Evolutionary conservation across 2,888 invertebrate genomes (phyloP).

Genomic region (Homarus gammarus): DNA sequence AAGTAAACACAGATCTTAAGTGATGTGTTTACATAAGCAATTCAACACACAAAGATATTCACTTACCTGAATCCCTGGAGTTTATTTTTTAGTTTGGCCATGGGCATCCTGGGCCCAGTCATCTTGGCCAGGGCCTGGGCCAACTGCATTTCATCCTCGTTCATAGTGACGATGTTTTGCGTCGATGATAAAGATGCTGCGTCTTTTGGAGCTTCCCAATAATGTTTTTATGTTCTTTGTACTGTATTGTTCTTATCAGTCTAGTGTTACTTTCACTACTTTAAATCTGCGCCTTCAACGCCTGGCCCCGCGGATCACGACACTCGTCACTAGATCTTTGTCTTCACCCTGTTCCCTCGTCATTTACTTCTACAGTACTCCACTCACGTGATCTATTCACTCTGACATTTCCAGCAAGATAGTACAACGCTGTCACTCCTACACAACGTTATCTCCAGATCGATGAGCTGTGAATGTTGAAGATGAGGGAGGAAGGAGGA

Average conservation of each 20-base stretch:
- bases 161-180: conserved; percentile 27
- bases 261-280: not conserved
- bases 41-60: not conserved
- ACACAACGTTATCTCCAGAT: too few relatives aligned
- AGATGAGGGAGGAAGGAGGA: too few relatives aligned
- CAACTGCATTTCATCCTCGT: conserved; percentile 71
- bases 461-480: too few relatives aligned
- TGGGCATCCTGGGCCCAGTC: conserved; percentile 42
- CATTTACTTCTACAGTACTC: too few relatives aligned
- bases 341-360: too few relatives aligned
- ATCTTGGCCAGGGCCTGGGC: conserved; percentile 72
- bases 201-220: not conserved
- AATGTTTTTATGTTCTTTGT: not conserved
- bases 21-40: too few relatives aligned
- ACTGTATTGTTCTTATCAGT: not conserved
- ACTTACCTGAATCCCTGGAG: conserved; percentile 70
- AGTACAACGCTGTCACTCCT: too few relatives aligned
- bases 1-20: too few relatives aligned
- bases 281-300: not conserved
- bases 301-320: not conserved
- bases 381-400: too few relatives aligned
- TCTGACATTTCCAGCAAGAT: too few relatives aligned
- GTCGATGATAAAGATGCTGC: not conserved
- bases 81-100: conserved; percentile 57
- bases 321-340: too few relatives aligned